Percentiles rank a stretch among this genome's conserved stretches.
Evolutionary conservation across 2,113 vertebrate genomes (phyloP).

Genomic region (Steatornis caripensis): DNA sequence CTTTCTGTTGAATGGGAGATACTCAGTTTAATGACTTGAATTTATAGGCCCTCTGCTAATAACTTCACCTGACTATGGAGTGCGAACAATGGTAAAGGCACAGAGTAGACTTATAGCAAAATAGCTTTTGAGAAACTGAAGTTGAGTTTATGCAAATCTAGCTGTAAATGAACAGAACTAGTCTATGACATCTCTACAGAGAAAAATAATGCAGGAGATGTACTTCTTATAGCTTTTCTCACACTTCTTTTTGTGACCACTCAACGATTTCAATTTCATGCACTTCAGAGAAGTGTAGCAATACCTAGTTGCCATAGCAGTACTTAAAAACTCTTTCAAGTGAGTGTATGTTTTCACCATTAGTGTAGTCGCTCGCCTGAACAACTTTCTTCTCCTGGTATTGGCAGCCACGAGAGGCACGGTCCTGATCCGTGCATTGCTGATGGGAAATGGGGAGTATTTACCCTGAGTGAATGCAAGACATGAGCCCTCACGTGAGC

Average conservation of each 20-base stretch:
- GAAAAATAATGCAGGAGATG: background rate
- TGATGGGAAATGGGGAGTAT: background rate
- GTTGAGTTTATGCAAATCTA: background rate
- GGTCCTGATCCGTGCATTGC: background rate
- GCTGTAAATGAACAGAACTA: background rate
- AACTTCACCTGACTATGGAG: background rate
- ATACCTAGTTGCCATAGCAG: background rate
- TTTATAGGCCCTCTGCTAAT: background rate
- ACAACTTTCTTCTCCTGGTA: background rate
- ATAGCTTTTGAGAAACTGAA: background rate
- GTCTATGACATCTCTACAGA: background rate
- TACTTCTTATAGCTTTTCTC: background rate
- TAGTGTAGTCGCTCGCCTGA: background rate
- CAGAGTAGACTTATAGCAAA: background rate
- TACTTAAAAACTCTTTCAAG: background rate
- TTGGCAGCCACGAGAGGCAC: rapidly evolving
- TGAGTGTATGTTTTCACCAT: too few relatives aligned
- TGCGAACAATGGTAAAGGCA: background rate
- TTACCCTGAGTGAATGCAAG: rapidly evolving
- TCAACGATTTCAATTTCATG: background rate
- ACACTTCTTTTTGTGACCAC: background rate
- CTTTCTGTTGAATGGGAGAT: background rate
- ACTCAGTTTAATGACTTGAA: background rate
- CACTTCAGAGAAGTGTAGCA: background rate
- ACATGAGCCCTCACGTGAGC: rapidly evolving